Conservation (phyloP, 1,140 invertebrate species). For the Cherax destructor region DNA sequence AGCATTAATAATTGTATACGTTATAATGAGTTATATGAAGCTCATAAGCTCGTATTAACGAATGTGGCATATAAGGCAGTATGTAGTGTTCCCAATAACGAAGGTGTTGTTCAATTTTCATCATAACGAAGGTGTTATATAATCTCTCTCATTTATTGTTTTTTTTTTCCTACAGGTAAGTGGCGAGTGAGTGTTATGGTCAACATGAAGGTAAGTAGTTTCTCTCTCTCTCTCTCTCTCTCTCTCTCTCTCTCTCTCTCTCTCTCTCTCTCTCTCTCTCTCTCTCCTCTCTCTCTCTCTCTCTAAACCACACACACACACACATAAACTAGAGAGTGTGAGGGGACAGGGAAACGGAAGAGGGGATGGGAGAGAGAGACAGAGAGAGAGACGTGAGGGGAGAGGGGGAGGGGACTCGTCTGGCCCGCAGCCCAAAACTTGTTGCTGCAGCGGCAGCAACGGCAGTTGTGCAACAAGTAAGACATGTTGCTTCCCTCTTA, state of each 20-base stretch:
- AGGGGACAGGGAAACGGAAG: neutral
- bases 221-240: too few relatives aligned
- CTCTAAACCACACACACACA: slow-evolving; percentile 6
- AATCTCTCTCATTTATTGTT: neutral
- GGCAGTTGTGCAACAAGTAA: slow-evolving; percentile 32
- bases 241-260: too few relatives aligned
- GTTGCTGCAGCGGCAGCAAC: slow-evolving; percentile 26
- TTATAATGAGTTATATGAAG: too few relatives aligned
- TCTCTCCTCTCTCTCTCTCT: too few relatives aligned
- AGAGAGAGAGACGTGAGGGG: neutral
- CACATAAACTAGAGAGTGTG: neutral
- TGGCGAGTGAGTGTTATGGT: neutral
- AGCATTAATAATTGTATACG: too few relatives aligned
- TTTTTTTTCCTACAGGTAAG: neutral
- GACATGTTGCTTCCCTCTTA: slow-evolving; percentile 17
- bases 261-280: too few relatives aligned
- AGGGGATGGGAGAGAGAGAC: too few relatives aligned
- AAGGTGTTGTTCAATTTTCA: too few relatives aligned
- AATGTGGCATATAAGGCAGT: too few relatives aligned
- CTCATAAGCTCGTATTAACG: too few relatives aligned
- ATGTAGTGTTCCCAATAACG: too few relatives aligned
- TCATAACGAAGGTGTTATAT: too few relatives aligned
- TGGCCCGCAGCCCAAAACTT: slow-evolving; percentile 11
- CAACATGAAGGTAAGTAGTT: neutral
- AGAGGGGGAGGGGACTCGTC: neutral